Percentiles rank a stretch among this genome's conserved stretches.
Conservation (phyloP, 2,888 invertebrate genomes). For the Apotomis turbidana region DNA sequence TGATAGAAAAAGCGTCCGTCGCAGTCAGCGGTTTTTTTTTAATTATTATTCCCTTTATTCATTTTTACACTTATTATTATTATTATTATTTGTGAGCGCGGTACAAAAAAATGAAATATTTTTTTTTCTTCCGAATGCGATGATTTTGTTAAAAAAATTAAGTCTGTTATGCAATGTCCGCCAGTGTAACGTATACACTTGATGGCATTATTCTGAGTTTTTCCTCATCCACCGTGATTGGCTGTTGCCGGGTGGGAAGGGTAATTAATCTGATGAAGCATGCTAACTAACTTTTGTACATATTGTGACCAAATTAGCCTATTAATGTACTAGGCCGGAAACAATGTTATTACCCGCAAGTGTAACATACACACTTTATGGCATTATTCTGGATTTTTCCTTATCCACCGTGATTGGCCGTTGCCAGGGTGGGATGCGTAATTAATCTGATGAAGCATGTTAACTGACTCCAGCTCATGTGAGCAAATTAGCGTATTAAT, state of each 20-base stretch:
- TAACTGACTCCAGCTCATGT: slow-evolving; percentile 17
- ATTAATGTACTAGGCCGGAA: neutral
- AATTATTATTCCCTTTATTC: too few relatives aligned
- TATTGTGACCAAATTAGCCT: slow-evolving; percentile 6
- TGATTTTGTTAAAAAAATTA: too few relatives aligned
- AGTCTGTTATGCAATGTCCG: neutral
- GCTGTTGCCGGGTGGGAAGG: neutral
- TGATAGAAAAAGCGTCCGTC: too few relatives aligned
- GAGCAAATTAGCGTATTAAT: slow-evolving; percentile 2
- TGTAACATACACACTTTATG: slow-evolving; percentile 21
- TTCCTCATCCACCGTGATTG: slow-evolving; percentile 61
- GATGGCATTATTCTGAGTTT: slow-evolving; percentile 46
- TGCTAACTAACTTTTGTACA: slow-evolving; percentile 18
- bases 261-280: slow-evolving; percentile 18
- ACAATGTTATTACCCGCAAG: slow-evolving; percentile 9
- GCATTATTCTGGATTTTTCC: slow-evolving; percentile 53
- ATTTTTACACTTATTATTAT: too few relatives aligned
- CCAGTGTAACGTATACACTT: slow-evolving; percentile 21
- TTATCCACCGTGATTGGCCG: slow-evolving; percentile 55
- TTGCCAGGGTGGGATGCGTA: neutral
- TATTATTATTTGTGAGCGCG: too few relatives aligned
- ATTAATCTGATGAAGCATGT: slow-evolving; percentile 16
- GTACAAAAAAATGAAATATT: too few relatives aligned
- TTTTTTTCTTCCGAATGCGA: too few relatives aligned
- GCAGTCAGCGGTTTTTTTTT: too few relatives aligned